Evolutionary conservation across 2,113 vertebrate species (phyloP).

Genomic region (Syngnathoides biaculeatus): DNA sequence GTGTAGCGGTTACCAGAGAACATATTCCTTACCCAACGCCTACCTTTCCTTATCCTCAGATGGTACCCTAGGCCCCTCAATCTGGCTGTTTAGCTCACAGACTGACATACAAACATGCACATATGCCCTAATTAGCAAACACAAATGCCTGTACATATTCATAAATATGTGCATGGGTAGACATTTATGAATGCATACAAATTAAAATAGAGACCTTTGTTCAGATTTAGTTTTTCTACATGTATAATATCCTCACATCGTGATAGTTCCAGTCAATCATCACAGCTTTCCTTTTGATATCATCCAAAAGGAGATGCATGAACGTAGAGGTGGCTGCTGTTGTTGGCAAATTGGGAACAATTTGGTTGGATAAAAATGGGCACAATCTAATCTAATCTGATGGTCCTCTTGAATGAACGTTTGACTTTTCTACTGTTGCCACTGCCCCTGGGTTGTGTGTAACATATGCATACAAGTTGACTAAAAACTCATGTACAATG

Average conservation of each 20-base stretch:
- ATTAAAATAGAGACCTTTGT: constrained; percentile 24
- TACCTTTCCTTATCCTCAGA: constrained; percentile 63
- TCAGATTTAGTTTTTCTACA: background rate
- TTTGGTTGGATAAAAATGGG: background rate
- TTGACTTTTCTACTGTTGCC: background rate
- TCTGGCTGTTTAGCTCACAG: constrained; percentile 45
- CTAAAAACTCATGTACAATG: background rate
- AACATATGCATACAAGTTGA: background rate
- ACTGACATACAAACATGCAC: constrained; percentile 36
- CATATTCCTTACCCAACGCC: constrained; percentile 50
- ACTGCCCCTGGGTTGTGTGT: background rate
- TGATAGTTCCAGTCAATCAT: background rate
- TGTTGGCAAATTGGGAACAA: background rate
- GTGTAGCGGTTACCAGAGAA: constrained; percentile 28
- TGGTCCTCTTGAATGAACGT: background rate
- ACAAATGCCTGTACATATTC: constrained; percentile 38
- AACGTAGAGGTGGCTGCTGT: background rate
- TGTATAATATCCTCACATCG: background rate
- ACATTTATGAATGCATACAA: constrained; percentile 21
- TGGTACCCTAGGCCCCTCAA: constrained; percentile 45
- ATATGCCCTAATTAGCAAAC: constrained; percentile 43
- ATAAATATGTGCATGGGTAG: constrained; percentile 34
- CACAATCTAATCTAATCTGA: background rate
- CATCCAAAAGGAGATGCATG: background rate
- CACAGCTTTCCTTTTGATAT: background rate